Conservation (phyloP, 64 coral and sea anemone species). For the Astreopora myriophthalma region DNA sequence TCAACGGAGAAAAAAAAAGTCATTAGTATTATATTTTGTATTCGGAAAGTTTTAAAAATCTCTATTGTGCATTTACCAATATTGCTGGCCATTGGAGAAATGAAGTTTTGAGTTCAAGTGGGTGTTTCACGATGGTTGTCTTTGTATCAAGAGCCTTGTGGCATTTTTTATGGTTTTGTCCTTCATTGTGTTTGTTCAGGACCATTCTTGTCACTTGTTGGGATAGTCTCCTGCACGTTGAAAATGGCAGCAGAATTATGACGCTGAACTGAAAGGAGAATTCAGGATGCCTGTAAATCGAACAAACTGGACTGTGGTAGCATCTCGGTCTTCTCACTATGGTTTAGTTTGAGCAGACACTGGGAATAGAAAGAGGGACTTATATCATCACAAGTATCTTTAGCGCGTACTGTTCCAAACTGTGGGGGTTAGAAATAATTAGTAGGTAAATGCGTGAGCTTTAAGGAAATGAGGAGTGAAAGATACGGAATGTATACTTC, state of each 20-base stretch:
- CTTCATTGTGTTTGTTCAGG: neutral
- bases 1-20: conserved; percentile 20
- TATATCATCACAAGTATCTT: neutral
- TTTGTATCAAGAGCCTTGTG: neutral
- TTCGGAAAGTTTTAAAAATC: conserved; percentile 40
- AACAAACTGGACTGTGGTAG: neutral
- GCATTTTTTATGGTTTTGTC: conserved; percentile 8
- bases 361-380: neutral
- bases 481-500: too few species aligned
- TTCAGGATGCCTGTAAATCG: neutral
- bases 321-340: neutral
- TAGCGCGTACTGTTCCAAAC: neutral
- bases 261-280: neutral
- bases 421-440: neutral
- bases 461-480: neutral
- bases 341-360: neutral
- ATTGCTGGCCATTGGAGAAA: neutral
- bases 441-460: neutral
- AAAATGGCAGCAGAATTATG: too few species aligned
- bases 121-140: neutral
- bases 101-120: neutral
- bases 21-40: conserved; percentile 54
- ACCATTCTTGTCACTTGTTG: neutral
- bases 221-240: too few species aligned
- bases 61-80: conserved; percentile 26